A percentile compares a stretch with the other conserved stretches of the same genome.
These are phyloP conservation scores for Penaeus monodon DNA, from an alignment of 2,888 invertebrate genomes.

Conservation along the genomic window DNA sequence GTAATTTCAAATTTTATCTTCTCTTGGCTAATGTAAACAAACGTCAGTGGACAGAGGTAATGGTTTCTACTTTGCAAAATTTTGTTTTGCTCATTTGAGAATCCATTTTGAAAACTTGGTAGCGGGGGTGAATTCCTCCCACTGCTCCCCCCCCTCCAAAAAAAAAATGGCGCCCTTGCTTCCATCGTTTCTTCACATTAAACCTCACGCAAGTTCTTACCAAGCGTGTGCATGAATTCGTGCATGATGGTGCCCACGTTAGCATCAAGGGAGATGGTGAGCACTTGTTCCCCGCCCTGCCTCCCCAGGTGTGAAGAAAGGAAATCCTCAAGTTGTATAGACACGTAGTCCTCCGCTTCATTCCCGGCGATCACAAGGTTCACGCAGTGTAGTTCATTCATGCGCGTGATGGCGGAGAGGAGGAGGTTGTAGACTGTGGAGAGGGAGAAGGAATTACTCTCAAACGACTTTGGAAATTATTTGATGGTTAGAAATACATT, in stretches of 20 bases:
- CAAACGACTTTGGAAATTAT: too few species aligned
- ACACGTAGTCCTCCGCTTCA: slow-evolving; percentile 21
- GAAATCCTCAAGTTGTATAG: slow-evolving; percentile 10
- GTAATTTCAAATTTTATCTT: too few species aligned
- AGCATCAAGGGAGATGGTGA: slow-evolving; percentile 32
- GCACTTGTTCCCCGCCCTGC: slow-evolving; percentile 53
- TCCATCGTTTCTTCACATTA: background rate
- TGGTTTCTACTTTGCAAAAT: too few species aligned
- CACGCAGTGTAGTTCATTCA: slow-evolving; percentile 42
- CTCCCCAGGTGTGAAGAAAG: slow-evolving; percentile 48
- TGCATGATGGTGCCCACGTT: slow-evolving; percentile 55
- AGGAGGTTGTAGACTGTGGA: slow-evolving; percentile 39
- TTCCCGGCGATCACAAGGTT: background rate
- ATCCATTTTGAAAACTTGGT: too few species aligned
- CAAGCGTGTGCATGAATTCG: slow-evolving; percentile 58
- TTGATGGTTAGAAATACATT: background rate
- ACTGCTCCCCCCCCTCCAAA: too few species aligned
- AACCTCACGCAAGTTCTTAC: background rate
- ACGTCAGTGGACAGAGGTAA: too few species aligned
- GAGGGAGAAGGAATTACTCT: background rate
- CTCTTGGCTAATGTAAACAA: too few species aligned
- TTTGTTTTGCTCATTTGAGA: too few species aligned
- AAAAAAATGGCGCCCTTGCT: background rate
- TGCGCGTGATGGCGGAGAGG: slow-evolving; percentile 32
- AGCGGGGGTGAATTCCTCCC: too few species aligned